Base-by-base conservation (phyloP, 2,797 vertebrate genomes). In the Lutjanus campechanus region DNA sequence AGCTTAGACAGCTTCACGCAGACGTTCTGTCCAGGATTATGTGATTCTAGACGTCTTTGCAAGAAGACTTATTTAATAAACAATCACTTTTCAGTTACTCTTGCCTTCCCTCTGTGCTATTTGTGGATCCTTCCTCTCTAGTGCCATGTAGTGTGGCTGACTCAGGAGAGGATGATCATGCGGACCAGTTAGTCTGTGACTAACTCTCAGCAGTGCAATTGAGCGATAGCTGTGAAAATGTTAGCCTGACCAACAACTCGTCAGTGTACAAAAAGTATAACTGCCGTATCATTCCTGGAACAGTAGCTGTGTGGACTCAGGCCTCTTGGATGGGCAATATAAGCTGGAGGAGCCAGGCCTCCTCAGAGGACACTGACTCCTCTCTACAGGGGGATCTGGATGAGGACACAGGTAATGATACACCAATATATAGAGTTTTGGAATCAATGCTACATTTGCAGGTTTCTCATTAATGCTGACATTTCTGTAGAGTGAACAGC, bases 251-350 rank as follows among this genome's bases (percentile, higher is more conserved):
- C 77, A 54, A 65, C 69, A 66, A 64, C 50, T 29, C 56, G 7
- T 65, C 47, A 8, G 73, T 22, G 19, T 20, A 66, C 47, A 69
- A 54, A 70, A 79, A 56, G 83, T 22, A 2, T 11, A 61, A 46
- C 53, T 22, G 8, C 78, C 65, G 15, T 46, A 63, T 82, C 81
- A 49, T 58, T 61, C 29, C 69, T n/a, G 81, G 74, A 88, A 29
- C n/a, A 8, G 61, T 54, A 15, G 60, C 82, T 56, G 84, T 70
- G 68, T 54, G 64, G 84, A 90, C 71, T 78, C 58, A 22, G 53
- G 59, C 20, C 60, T 82, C 62, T 85, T 86, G 85, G 83, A 96
- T 96, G 95, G 95, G 95, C 41, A 96, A 96, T 78, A 89, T 90
- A 86, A 92, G 78, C 81, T 92, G 92, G 94, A 95, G 91, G 92